phyloP scores from a whole-genome alignment of 2,888 invertebrate species.

The Perizoma affinitatum region DNA sequence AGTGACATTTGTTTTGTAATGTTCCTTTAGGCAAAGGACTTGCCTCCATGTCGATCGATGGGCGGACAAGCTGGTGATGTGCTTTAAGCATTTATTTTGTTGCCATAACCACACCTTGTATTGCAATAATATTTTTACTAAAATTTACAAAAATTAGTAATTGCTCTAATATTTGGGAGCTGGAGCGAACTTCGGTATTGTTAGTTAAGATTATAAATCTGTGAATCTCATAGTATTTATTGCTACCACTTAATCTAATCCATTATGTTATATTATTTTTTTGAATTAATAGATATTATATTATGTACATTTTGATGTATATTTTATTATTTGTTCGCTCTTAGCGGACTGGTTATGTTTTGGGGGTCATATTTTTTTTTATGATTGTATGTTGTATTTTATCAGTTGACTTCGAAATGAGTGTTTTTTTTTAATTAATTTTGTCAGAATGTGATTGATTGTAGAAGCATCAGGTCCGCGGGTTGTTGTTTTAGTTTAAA shows the following conservation, averaged over 20 bases:
- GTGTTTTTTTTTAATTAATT: constrained; percentile 63
- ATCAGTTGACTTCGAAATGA: constrained; percentile 71
- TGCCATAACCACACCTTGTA: constrained; percentile 84
- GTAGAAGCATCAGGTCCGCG: constrained; percentile 61
- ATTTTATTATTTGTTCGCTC: constrained; percentile 81
- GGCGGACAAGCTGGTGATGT: constrained; percentile 82
- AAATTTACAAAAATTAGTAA: constrained; percentile 79
- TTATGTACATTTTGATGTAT: constrained; percentile 84
- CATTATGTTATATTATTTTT: constrained; percentile 78
- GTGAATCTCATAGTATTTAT: constrained; percentile 85
- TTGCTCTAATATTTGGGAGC: constrained; percentile 76
- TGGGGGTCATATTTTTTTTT: constrained; percentile 76
- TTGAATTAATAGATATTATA: constrained; percentile 80
- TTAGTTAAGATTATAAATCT: constrained; percentile 84
- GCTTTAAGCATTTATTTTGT: constrained; percentile 85
- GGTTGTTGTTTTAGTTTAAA: constrained; percentile 67
- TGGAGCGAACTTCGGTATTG: constrained; percentile 80
- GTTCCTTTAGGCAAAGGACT: constrained; percentile 82
- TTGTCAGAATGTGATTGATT: constrained; percentile 67
- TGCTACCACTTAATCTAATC: constrained; percentile 81
- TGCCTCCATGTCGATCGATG: constrained; percentile 75
- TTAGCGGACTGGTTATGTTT: constrained; percentile 77
- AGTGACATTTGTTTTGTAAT: constrained; percentile 74
- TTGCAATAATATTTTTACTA: constrained; percentile 84
- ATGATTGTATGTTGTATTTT: constrained; percentile 80